Conservation (phyloP, 1,140 invertebrate species). For the Papilio helenus region DNA sequence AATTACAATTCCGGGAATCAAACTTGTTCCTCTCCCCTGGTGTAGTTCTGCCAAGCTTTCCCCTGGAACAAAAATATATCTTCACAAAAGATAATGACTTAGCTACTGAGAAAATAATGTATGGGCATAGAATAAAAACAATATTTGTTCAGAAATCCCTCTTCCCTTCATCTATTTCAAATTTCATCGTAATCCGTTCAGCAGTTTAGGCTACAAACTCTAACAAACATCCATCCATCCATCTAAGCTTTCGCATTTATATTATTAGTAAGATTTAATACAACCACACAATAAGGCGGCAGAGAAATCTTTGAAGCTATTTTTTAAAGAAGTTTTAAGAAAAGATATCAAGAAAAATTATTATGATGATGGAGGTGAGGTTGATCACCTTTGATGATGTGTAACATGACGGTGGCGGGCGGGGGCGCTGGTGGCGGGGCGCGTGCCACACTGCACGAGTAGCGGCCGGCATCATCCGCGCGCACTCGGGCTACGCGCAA, state of each 20-base stretch:
- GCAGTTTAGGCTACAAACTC: no score
- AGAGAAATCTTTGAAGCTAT: no score
- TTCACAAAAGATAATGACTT: background rate
- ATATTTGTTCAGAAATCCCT: no score
- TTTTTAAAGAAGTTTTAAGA: no score
- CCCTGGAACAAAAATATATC: constrained; percentile 52
- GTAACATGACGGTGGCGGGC: constrained; percentile 67
- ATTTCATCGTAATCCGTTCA: no score
- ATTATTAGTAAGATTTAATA: no score
- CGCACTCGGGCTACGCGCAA: constrained; percentile 74
- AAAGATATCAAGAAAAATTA: no score
- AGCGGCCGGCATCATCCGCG: constrained; percentile 70
- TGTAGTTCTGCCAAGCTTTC: constrained; percentile 76
- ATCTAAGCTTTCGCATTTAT: no score
- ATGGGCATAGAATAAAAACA: background rate
- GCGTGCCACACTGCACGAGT: constrained; percentile 68
- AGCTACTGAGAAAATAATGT: background rate
- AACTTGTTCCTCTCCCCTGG: constrained; percentile 54
- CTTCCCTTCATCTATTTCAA: no score
- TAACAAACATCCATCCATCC: no score
- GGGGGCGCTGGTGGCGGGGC: constrained; percentile 61
- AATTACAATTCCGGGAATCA: constrained; percentile 38
- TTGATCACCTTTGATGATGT: constrained; percentile 70
- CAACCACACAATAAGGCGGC: no score
- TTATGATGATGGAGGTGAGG: background rate